Percentiles rank a stretch among this genome's conserved stretches.
Conservation (phyloP, 2,113 vertebrate species). For the Copsychus sechellarum region DNA sequence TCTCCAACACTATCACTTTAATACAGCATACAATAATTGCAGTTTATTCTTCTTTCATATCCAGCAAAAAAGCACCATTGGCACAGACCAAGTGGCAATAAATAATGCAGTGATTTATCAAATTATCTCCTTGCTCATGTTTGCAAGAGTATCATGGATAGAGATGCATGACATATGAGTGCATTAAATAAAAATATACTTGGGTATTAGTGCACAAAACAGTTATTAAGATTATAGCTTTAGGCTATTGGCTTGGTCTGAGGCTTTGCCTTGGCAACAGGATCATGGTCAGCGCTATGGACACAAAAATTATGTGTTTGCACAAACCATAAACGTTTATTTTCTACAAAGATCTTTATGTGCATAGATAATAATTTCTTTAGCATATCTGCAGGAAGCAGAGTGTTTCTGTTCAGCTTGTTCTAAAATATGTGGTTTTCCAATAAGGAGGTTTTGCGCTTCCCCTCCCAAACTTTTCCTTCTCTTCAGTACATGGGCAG, state of each 20-base stretch:
- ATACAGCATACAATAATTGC: background rate
- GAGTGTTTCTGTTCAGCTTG: background rate
- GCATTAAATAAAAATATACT: background rate
- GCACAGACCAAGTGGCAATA: background rate
- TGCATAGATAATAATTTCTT: background rate
- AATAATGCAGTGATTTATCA: background rate
- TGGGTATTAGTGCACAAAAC: background rate
- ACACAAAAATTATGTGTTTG: background rate
- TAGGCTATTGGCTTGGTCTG: background rate
- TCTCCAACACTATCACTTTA: background rate
- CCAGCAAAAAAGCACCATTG: background rate
- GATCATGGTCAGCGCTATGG: background rate
- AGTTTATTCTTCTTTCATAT: background rate
- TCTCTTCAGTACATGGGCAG: background rate
- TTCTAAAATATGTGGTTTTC: background rate
- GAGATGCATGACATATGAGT: background rate
- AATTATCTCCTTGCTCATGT: background rate
- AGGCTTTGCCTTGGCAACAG: background rate
- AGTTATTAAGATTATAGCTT: background rate
- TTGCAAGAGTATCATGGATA: background rate
- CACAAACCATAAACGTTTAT: background rate
- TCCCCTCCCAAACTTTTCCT: background rate
- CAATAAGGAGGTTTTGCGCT: background rate
- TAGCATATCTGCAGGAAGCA: background rate
- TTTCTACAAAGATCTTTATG: background rate